Conservation (phyloP, 1,140 invertebrate genomes). For the Drosophila ficusphila region DNA sequence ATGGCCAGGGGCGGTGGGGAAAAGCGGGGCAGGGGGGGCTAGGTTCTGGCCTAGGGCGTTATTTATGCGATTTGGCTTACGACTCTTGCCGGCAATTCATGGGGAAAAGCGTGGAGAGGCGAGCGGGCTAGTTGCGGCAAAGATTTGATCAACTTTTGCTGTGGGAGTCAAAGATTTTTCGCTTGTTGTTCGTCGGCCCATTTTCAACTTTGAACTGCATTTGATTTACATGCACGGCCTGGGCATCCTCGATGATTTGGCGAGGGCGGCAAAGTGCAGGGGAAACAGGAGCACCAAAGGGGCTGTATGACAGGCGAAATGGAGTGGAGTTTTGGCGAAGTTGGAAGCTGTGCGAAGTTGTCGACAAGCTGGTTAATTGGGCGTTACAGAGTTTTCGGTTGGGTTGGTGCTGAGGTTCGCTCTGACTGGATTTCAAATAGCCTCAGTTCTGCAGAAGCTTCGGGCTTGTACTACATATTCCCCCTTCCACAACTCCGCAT, state of each 20-base stretch:
- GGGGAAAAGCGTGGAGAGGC: not conserved
- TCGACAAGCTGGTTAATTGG: conserved; percentile 72
- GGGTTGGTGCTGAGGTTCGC: conserved; percentile 21
- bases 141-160: conserved; percentile 74
- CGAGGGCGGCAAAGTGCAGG: not conserved
- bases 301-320: not conserved
- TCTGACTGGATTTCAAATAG: conserved; percentile 13
- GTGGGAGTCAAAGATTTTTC: conserved; percentile 65
- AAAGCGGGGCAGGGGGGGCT: conserved; percentile 1
- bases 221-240: conserved; percentile 67
- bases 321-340: not conserved
- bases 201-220: conserved; percentile 73
- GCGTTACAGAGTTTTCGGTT: conserved; percentile 50
- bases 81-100: conserved; percentile 36
- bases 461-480: not conserved
- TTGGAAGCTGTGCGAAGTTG: conserved; percentile 42
- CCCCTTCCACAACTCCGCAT: not conserved
- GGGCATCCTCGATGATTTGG: conserved; percentile 21
- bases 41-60: conserved; percentile 41
- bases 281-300: not conserved
- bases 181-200: conserved; percentile 45
- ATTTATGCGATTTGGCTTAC: conserved; percentile 73
- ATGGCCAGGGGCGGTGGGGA: conserved; percentile 4
- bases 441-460: conserved; percentile 1
- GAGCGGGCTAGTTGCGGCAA: conserved; percentile 7